Evolutionary conservation across 2,113 vertebrate species (phyloP).

Genomic region (Phyllostomus discolor): DNA sequence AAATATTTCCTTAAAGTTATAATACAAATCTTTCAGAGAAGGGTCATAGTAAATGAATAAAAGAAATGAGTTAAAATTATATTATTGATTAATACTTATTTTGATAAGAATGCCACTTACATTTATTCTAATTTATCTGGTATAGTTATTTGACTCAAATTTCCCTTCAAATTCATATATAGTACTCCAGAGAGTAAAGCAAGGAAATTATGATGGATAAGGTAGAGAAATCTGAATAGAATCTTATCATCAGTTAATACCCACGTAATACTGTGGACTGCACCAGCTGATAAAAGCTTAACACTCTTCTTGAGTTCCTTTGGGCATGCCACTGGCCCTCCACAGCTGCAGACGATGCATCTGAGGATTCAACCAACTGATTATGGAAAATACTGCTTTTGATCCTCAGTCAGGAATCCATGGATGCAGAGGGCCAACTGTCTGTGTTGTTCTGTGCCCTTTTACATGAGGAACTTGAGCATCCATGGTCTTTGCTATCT

Average conservation of each 20-base stretch:
- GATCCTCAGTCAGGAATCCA: background rate
- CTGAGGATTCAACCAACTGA: background rate
- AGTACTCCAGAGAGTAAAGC: background rate
- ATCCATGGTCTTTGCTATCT: background rate
- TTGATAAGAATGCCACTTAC: conserved; percentile 8
- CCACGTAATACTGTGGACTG: background rate
- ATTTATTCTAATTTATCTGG: background rate
- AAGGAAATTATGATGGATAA: background rate
- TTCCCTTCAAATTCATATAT: conserved; percentile 1
- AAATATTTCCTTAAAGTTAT: conserved; percentile 10
- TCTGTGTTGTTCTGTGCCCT: no score
- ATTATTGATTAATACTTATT: conserved; percentile 43
- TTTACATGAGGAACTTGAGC: background rate
- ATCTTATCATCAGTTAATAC: background rate
- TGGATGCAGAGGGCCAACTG: background rate
- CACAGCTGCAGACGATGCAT: no score
- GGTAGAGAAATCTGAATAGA: background rate
- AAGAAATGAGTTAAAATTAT: conserved; percentile 41
- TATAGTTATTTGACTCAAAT: background rate
- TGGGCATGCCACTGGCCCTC: background rate
- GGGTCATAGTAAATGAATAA: background rate
- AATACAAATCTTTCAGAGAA: conserved; percentile 30
- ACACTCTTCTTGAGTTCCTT: background rate
- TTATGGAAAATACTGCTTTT: background rate
- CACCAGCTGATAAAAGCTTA: conserved; percentile 1